Conservation (phyloP, 2,113 vertebrate species). For the Colaptes auratus region DNA sequence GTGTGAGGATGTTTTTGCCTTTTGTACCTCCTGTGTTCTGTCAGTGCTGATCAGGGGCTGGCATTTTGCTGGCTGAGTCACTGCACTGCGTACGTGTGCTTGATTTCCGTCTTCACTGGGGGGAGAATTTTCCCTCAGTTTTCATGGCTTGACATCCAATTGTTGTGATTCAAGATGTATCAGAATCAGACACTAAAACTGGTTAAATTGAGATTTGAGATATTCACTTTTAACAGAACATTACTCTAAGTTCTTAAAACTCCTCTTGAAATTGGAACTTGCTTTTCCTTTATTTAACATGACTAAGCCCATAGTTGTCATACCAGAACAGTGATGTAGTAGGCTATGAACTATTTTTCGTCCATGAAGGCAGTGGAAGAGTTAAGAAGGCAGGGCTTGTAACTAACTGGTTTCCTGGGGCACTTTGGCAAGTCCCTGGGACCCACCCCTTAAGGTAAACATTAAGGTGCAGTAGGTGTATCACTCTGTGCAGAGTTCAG, state of each 20-base stretch:
- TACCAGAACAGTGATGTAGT: slow-evolving; percentile 21
- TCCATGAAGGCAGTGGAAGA: slow-evolving; percentile 5
- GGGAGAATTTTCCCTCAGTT: not conserved
- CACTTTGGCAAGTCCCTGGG: slow-evolving; percentile 66
- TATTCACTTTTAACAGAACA: not conserved
- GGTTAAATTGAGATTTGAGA: not conserved
- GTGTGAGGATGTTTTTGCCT: not conserved
- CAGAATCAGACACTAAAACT: not conserved
- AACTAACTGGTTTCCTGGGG: slow-evolving; percentile 29
- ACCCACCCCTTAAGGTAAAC: slow-evolving; percentile 75
- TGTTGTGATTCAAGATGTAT: not conserved
- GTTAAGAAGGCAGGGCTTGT: slow-evolving; percentile 68
- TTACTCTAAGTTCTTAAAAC: not conserved
- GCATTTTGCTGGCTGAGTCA: not conserved
- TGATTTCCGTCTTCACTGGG: not conserved
- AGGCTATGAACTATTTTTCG: not conserved
- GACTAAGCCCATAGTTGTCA: slow-evolving; percentile 23
- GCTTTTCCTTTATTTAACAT: not conserved
- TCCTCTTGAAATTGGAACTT: not conserved
- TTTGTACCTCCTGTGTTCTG: not conserved
- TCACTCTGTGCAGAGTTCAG: slow-evolving; percentile 63
- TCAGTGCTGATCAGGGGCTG: not conserved
- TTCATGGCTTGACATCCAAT: not conserved
- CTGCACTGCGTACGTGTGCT: not conserved
- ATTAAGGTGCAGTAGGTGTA: slow-evolving; percentile 78